phyloP scores from a whole-genome alignment of 1,140 invertebrate species.

The Heliconius hermathena region DNA sequence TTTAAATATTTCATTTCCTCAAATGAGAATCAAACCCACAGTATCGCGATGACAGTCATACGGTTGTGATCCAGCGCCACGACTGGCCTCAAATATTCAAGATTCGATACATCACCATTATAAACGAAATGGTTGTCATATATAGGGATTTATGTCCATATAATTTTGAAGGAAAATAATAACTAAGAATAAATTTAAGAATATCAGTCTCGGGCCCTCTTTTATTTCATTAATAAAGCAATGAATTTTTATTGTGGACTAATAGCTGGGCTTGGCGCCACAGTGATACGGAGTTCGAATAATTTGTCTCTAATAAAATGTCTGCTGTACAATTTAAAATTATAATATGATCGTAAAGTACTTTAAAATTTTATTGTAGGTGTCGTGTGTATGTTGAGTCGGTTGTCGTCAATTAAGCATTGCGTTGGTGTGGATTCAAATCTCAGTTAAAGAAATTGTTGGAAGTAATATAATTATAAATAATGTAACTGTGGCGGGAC shows the following conservation, averaged over 20 bases:
- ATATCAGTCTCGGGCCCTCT: background rate
- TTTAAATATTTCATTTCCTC: no score
- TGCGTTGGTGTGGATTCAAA: no score
- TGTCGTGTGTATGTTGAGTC: background rate
- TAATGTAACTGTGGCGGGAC: no score
- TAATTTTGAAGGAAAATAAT: constrained; percentile 46
- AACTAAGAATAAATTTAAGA: background rate
- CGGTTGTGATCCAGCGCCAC: no score
- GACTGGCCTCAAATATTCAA: no score
- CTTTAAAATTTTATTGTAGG: background rate
- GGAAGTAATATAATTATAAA: background rate
- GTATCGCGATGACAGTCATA: no score
- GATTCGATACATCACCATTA: background rate
- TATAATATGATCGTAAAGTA: constrained; percentile 9
- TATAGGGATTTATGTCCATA: constrained; percentile 41
- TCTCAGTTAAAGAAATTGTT: background rate
- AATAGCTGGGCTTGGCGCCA: constrained; percentile 20
- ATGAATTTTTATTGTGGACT: constrained; percentile 27
- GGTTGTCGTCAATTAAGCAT: background rate
- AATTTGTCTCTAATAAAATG: constrained; percentile 20
- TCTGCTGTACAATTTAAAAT: constrained; percentile 4
- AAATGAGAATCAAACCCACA: no score
- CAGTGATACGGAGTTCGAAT: background rate
- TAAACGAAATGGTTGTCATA: background rate
- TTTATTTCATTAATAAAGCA: constrained; percentile 20